phyloP scores from a whole-genome alignment of 2,113 vertebrate species.

The Bucco capensis region DNA sequence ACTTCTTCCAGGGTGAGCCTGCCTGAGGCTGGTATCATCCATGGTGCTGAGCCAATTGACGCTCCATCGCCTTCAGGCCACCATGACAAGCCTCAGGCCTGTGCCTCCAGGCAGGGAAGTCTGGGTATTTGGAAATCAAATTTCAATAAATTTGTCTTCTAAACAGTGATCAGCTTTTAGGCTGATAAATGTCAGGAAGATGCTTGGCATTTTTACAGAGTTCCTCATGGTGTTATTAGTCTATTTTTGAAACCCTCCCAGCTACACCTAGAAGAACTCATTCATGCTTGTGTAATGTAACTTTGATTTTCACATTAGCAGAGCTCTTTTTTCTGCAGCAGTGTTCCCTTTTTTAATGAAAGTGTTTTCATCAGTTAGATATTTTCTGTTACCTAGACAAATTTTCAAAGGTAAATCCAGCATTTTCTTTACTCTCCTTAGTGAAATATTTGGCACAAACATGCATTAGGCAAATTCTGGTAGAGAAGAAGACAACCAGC shows the following conservation, averaged over 20 bases:
- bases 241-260: not conserved
- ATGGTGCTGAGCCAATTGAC: rapidly evolving
- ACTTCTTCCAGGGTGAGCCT: rapidly evolving
- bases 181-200: not conserved
- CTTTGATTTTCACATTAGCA: not conserved
- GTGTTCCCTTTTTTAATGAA: not conserved
- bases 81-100: rapidly evolving
- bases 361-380: not conserved
- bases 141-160: not conserved
- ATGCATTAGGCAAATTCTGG: not conserved
- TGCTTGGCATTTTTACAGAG: not conserved
- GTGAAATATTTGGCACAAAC: not conserved
- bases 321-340: not conserved
- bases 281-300: not conserved
- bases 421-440: not conserved
- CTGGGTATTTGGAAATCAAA: not conserved
- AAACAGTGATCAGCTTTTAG: not conserved
- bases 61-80: not conserved
- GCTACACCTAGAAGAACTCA: not conserved
- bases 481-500: not conserved
- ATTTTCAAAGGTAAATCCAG: not conserved
- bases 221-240: not conserved
- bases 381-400: not conserved
- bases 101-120: not conserved
- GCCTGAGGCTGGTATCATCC: rapidly evolving